A percentile compares a stretch with the other conserved stretches of the same genome.
Evolutionary conservation across 1,140 invertebrate species (phyloP).

Genomic region (Gryon sp.): DNA sequence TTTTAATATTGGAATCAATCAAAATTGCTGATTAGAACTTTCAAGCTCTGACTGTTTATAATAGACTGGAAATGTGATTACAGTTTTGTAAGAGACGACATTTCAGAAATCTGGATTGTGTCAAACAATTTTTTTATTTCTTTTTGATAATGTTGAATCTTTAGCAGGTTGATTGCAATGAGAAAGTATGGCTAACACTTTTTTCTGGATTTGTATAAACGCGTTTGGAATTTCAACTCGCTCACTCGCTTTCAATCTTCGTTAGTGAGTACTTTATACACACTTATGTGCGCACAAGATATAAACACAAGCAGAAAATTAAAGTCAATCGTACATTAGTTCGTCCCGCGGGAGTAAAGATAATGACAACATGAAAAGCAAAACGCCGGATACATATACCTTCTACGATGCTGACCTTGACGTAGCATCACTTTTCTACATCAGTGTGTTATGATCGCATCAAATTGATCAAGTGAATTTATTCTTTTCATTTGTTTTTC

Average conservation of each 20-base stretch:
- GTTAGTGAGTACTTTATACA: too few relatives aligned
- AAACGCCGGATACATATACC: constrained; percentile 39
- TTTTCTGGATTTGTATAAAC: constrained; percentile 22
- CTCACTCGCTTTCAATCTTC: constrained; percentile 50
- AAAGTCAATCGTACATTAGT: constrained; percentile 27
- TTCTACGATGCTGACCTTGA: constrained; percentile 70
- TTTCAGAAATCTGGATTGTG: too few relatives aligned
- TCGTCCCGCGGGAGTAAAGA: constrained; percentile 34
- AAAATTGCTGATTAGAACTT: too few relatives aligned
- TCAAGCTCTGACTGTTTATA: too few relatives aligned
- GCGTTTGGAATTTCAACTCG: constrained; percentile 52
- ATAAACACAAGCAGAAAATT: constrained; percentile 23
- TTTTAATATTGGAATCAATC: too few relatives aligned
- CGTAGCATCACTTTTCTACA: constrained; percentile 72
- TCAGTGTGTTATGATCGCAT: constrained; percentile 64
- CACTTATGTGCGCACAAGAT: not conserved
- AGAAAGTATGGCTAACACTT: constrained; percentile 21
- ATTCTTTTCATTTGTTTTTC: not conserved
- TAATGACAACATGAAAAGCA: constrained; percentile 49
- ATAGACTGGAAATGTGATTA: too few relatives aligned
- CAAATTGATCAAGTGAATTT: constrained; percentile 19
- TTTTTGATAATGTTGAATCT: too few relatives aligned
- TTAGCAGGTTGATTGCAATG: too few relatives aligned
- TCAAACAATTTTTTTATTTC: too few relatives aligned
- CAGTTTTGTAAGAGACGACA: too few relatives aligned